Evolutionary conservation across 2,888 invertebrate species (phyloP), one percentile per base, ranked within the genome.

Genomic region (Rhimphoctona megacephalus): DNA sequence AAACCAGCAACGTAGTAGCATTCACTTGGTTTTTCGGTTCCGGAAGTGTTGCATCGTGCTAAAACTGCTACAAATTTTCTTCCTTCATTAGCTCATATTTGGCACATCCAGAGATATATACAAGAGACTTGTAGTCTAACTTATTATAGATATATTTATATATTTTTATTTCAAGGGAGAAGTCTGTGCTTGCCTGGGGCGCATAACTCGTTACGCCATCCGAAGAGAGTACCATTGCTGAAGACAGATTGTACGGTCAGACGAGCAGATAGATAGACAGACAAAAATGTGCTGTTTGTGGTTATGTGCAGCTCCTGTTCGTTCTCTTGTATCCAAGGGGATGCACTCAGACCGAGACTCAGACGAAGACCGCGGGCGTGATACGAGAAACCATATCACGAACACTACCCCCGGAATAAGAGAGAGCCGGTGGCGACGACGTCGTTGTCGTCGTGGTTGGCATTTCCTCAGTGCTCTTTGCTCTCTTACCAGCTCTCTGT

Each of bases 341-440:
- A 88, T 91, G 90, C 89, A 91, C 90, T 91, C 89, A 90, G 89
- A 88, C 90, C 84, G 84, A 33, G 81, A 87, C 88, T 85, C 82
- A 84, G 87, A 84, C 85, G 49, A 33, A 64, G 81, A 83, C 85
- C 83, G 77, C 81, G 74, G 83, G 80, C 83, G 85, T 86, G 79
- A 81, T 84, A 78, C 77, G 85, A 85, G 87, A 74, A 78, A 83
- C 57, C 70, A 36, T 81, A 81, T 81, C 67, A 66, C 81, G 73
- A 74, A 81, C 36, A 61, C 69, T 43, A 61, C 22, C 57, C 11
- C 49, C 30, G 54, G 74, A 46, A 80, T 61, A 80, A 64, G 61
- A 76, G 72, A 72, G 78, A 77, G 83, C 74, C 52, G 49, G 77
- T 76, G 86, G 88, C 87, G 77, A 64, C 69, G 46, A 67, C 72